Evolutionary conservation across 1,140 invertebrate genomes (phyloP), one percentile per base, ranked within the genome.

Genomic region (Phenacoccus solenopsis): DNA sequence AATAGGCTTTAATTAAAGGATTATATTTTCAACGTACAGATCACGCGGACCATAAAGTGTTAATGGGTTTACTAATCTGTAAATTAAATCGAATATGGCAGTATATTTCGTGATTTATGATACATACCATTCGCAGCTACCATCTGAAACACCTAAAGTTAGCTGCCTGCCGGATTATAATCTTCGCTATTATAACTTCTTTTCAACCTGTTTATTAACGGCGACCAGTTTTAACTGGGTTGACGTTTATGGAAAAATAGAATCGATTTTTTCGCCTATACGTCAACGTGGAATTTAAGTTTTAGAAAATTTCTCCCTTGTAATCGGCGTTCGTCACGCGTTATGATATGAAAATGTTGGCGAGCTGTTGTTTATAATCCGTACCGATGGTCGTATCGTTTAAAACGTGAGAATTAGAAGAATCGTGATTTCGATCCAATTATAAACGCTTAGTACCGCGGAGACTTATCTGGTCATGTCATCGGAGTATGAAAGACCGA

Each of bases 351-450:
- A n/a, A n/a, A n/a, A n/a, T n/a, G n/a, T n/a, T n/a, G n/a, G n/a
- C n/a, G n/a, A 25, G 13, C 10, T 24, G 59, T 64, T 64, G 21
- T 25, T 64, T 64, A 64, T 64, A 24, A 25, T 64, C 59, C n/a
- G 9, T 38, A 38, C 32, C 9, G n/a, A n/a, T 38, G n/a, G 9
- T 64, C 22, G 9, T 64, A 64, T 64, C 25, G 20, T 64, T 64
- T 64, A 27, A 64, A 64, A 64, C 59, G 59, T 64, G 59, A 64
- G 59, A 64, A 64, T 64, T 64, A 64, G 21, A 64, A 64, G 59
- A 64, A 64, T 64, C 59, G 59, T 64, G 59, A 64, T 64, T 64
- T 64, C 59, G 59, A 64, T 64, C 59, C 59, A 64, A 64, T 64
- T 64, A 64, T 64, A 25, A 25, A 64, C 25, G 59, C 59, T 64